Percentiles rank a stretch among this genome's conserved stretches.
Evolutionary conservation across 2,113 vertebrate genomes (phyloP).

Genomic region (Aphyosemion australe): DNA sequence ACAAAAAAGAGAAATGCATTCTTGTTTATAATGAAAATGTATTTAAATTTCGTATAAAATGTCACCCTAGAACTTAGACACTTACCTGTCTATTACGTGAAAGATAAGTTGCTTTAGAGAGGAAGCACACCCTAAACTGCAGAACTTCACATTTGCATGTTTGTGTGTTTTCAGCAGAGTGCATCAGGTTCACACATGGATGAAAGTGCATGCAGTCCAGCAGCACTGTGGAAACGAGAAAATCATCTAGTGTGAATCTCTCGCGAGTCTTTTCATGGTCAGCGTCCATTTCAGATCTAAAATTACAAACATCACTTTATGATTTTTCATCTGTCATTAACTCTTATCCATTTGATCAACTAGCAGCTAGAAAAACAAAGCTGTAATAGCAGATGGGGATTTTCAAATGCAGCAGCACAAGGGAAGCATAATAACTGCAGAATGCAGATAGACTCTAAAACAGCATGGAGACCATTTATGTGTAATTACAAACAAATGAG

Average conservation of each 20-base stretch:
- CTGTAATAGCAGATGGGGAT: no score
- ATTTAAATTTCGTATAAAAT: background rate
- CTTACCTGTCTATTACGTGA: conserved; percentile 34
- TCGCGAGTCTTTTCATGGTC: background rate
- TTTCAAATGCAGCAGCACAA: background rate
- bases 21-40: background rate
- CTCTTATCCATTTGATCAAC: no score
- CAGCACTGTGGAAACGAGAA: background rate
- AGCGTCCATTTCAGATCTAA: conserved; percentile 13
- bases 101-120: background rate
- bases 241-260: background rate
- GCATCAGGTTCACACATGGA: conserved; percentile 1
- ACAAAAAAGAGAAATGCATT: conserved; percentile 3
- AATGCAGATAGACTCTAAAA: background rate
- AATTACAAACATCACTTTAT: background rate
- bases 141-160: conserved; percentile 9
- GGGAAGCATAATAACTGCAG: background rate
- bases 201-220: background rate
- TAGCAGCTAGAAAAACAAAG: no score
- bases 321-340: background rate
- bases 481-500: conserved; percentile 7
- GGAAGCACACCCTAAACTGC: background rate
- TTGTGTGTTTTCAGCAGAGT: background rate
- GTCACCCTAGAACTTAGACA: background rate
- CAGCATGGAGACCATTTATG: background rate